phyloP scores from a whole-genome alignment of 2,113 vertebrate genomes.

The Pipa parva region DNA sequence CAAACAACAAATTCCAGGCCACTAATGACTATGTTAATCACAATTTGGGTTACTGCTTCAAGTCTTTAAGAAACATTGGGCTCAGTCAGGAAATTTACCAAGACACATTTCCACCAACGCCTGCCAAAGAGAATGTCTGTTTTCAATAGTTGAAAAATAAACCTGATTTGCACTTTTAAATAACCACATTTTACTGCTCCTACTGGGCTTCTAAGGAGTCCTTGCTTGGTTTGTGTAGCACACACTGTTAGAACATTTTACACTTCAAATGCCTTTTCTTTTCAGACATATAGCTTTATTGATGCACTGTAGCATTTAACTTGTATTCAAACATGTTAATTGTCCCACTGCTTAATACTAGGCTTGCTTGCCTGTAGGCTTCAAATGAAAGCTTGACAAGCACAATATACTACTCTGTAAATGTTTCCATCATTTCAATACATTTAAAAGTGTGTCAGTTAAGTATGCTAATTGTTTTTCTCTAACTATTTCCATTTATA shows the following conservation, averaged over 20 bases:
- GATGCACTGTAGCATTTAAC: slow-evolving; percentile 27
- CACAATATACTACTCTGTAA: slow-evolving; percentile 16
- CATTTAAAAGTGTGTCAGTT: slow-evolving; percentile 27
- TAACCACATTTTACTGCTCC: slow-evolving; percentile 58
- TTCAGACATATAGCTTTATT: slow-evolving; percentile 37
- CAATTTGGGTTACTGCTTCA: slow-evolving; percentile 59
- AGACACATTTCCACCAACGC: slow-evolving; percentile 63
- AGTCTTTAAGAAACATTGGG: slow-evolving; percentile 62
- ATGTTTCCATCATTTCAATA: slow-evolving; percentile 20
- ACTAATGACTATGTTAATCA: slow-evolving; percentile 64
- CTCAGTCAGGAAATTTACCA: slow-evolving; percentile 65
- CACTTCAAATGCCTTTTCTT: slow-evolving; percentile 43
- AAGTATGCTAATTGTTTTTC: background rate
- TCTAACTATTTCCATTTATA: background rate
- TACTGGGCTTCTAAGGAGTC: slow-evolving; percentile 46
- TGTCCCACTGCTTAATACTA: slow-evolving; percentile 24
- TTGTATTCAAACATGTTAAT: slow-evolving; percentile 42
- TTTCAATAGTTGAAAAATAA: slow-evolving; percentile 71
- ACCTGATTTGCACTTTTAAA: slow-evolving; percentile 67
- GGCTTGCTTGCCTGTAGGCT: slow-evolving; percentile 15
- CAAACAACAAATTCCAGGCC: slow-evolving; percentile 53
- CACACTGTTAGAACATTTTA: slow-evolving; percentile 46
- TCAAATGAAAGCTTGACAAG: slow-evolving; percentile 18
- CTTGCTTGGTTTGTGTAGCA: slow-evolving; percentile 39
- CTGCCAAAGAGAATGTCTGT: slow-evolving; percentile 68